Evolutionary conservation across 1,140 invertebrate species (phyloP).

Genomic region (Drosophila melanica): DNA sequence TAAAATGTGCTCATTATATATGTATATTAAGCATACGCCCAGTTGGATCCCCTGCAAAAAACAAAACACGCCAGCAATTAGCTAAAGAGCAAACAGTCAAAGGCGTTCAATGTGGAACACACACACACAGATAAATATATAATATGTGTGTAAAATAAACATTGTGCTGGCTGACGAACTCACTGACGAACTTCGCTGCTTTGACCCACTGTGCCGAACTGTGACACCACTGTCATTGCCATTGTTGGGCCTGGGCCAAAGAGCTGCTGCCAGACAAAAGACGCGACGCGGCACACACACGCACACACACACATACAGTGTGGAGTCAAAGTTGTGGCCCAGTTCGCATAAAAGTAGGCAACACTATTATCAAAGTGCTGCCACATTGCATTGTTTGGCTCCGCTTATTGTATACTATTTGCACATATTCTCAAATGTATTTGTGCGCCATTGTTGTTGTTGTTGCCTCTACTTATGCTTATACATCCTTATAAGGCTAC

Average conservation of each 20-base stretch:
- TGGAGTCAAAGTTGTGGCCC: conserved; percentile 21
- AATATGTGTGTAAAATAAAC: neutral
- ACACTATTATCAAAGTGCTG: conserved; percentile 61
- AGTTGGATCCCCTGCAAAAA: conserved; percentile 9
- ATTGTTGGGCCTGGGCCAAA: conserved; percentile 25
- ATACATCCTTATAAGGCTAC: conserved; percentile 6
- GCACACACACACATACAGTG: neutral
- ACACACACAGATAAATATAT: neutral
- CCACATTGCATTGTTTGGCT: conserved; percentile 45
- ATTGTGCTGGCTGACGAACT: conserved; percentile 1
- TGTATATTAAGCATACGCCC: conserved; percentile 25
- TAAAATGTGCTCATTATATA: conserved; percentile 22
- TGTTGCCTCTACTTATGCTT: conserved; percentile 59
- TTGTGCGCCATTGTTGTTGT: conserved; percentile 34
- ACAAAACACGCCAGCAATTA: conserved; percentile 11
- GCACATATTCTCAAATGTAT: conserved; percentile 45
- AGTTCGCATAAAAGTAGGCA: conserved; percentile 38
- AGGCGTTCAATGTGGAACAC: neutral
- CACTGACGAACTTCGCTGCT: neutral
- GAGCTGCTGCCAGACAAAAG: conserved; percentile 49
- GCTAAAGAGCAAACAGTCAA: conserved; percentile 23
- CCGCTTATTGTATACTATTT: conserved; percentile 40
- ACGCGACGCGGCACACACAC: conserved; percentile 16
- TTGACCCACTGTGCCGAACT: neutral
- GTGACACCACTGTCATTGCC: conserved; percentile 16